Conservation (phyloP, 2,797 vertebrate species). For the Chelonia mydas region DNA sequence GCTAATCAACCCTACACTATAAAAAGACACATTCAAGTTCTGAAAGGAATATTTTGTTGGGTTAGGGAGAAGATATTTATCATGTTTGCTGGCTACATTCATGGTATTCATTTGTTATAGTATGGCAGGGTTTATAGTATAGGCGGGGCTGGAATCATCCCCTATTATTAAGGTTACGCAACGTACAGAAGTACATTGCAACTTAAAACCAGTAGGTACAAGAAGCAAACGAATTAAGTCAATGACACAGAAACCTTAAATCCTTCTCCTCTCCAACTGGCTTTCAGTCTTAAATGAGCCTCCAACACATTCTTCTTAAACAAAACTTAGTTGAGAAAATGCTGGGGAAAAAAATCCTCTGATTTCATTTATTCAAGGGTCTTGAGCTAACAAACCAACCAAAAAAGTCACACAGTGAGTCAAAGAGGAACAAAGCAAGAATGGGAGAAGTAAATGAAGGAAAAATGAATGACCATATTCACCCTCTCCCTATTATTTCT, state of each 20-base stretch:
- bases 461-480: not conserved
- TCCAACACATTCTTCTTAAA: not conserved
- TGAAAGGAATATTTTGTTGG: not conserved
- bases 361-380: not conserved
- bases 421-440: not conserved
- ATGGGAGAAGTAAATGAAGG: not conserved
- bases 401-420: not conserved
- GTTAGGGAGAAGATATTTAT: not conserved
- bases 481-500: conserved; percentile 11
- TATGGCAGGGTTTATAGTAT: not conserved
- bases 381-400: not conserved
- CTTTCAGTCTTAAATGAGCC: not conserved
- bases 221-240: not conserved
- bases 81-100: not conserved
- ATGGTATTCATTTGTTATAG: not conserved
- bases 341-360: not conserved
- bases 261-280: not conserved
- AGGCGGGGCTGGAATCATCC: not conserved
- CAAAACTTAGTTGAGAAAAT: not conserved
- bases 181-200: not conserved
- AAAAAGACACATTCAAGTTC: not conserved
- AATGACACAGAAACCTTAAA: not conserved
- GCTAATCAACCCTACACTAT: not conserved
- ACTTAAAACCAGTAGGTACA: not conserved
- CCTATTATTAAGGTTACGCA: not conserved